Percentiles rank a stretch among this genome's conserved stretches.
phyloP scores from a whole-genome alignment of 2,113 vertebrate species.

The Oenanthe melanoleuca region DNA sequence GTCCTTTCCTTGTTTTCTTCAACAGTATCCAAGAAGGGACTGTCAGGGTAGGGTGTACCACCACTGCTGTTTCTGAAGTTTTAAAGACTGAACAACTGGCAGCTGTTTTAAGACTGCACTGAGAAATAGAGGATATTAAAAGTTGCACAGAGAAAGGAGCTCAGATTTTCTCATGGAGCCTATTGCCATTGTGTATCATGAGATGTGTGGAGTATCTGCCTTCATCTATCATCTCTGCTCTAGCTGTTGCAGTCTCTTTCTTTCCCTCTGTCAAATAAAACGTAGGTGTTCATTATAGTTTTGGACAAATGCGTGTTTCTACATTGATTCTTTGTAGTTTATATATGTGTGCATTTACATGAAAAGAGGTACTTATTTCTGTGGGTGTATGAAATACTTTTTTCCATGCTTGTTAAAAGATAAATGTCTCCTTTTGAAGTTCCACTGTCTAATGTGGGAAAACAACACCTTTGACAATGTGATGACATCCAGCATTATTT shows the following conservation, averaged over 20 bases:
- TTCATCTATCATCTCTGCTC: neutral
- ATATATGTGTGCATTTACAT: neutral
- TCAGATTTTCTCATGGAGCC: neutral
- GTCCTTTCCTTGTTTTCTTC: neutral
- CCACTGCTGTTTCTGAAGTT: neutral
- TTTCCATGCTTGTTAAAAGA: neutral
- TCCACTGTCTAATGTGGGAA: neutral
- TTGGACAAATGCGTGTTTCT: neutral
- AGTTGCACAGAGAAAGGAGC: neutral
- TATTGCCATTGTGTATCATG: neutral
- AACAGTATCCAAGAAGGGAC: neutral
- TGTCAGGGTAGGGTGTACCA: neutral
- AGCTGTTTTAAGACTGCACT: neutral
- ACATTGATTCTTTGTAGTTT: neutral
- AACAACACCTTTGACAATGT: neutral
- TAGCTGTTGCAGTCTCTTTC: neutral
- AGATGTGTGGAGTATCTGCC: neutral
- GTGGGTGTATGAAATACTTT: neutral
- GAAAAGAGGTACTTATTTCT: neutral
- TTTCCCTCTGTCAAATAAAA: neutral
- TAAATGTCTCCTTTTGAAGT: neutral
- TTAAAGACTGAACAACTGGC: neutral
- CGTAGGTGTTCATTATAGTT: neutral
- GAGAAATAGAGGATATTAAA: neutral
- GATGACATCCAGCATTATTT: neutral